A percentile compares a stretch with the other conserved stretches of the same genome.
Conservation (phyloP, 2,888 invertebrate genomes). For the Dryobotodes eremita region DNA sequence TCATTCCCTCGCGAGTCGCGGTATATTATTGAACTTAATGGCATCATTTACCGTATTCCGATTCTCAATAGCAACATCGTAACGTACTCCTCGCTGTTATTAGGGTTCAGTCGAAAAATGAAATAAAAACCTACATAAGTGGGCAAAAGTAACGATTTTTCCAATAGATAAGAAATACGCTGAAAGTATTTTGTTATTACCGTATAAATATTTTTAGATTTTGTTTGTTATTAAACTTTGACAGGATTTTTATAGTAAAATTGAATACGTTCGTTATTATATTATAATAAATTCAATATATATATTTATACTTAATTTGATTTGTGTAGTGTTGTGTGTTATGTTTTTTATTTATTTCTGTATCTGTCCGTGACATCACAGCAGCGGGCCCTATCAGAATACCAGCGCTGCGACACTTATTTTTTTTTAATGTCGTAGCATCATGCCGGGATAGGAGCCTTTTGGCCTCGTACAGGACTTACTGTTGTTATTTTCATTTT, state of each 20-base stretch:
- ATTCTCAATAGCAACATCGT: conserved; percentile 78
- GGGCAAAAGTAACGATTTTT: conserved; percentile 33
- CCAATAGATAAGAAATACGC: conserved; percentile 33
- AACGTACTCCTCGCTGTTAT: conserved; percentile 75
- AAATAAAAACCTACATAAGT: conserved; percentile 19
- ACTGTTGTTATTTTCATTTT: too few species aligned
- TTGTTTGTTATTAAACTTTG: conserved; percentile 7
- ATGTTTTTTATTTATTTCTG: too few species aligned
- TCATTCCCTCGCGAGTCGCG: conserved; percentile 77
- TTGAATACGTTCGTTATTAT: background rate
- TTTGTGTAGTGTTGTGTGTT: background rate
- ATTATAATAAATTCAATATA: background rate
- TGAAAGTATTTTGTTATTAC: conserved; percentile 8
- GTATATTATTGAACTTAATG: conserved; percentile 87
- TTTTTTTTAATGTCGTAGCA: too few species aligned
- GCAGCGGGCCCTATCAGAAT: too few species aligned
- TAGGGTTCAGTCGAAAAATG: conserved; percentile 65
- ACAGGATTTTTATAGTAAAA: background rate
- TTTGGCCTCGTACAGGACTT: too few species aligned
- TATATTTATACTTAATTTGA: background rate
- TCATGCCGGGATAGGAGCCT: too few species aligned
- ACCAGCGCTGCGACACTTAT: too few species aligned
- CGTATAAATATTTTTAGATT: background rate
- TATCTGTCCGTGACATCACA: too few species aligned
- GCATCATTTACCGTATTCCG: conserved; percentile 86